These are phyloP conservation scores for Acanthosepion lycidas DNA, from an alignment of 2,888 invertebrate genomes.

Conservation along the genomic window DNA sequence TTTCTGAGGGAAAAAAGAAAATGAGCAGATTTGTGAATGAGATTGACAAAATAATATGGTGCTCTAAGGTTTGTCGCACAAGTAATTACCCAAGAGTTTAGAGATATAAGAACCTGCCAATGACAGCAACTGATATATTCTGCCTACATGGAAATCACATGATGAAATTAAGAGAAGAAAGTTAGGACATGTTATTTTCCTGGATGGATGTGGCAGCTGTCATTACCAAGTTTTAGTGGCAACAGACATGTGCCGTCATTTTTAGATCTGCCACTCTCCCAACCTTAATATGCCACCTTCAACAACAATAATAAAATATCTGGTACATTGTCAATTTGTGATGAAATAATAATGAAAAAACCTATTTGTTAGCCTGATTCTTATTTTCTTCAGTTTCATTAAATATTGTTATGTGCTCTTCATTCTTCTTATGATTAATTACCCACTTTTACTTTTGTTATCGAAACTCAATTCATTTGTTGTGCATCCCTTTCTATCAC, in stretches of 20 bases:
- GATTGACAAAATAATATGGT: not conserved
- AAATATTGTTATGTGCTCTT: not conserved
- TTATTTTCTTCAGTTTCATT: no score
- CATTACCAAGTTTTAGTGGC: not conserved
- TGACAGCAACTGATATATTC: conserved; percentile 33
- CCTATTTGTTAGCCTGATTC: not conserved
- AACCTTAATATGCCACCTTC: not conserved
- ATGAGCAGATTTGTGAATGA: not conserved
- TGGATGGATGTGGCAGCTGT: not conserved
- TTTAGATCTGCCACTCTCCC: not conserved
- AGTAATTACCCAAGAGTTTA: conserved; percentile 33
- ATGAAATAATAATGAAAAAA: not conserved
- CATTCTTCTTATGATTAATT: not conserved
- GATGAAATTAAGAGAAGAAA: not conserved
- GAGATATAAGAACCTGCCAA: conserved; percentile 11
- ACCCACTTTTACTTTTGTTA: not conserved
- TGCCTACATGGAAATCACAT: not conserved
- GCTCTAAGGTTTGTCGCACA: not conserved
- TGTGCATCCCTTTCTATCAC: not conserved
- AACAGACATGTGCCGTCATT: not conserved
- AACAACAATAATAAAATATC: not conserved
- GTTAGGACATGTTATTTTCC: not conserved
- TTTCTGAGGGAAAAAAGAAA: not conserved
- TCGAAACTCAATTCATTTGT: not conserved
- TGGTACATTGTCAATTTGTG: not conserved